phyloP scores from a whole-genome alignment of 2,113 vertebrate species.

The Theristicus caerulescens region DNA sequence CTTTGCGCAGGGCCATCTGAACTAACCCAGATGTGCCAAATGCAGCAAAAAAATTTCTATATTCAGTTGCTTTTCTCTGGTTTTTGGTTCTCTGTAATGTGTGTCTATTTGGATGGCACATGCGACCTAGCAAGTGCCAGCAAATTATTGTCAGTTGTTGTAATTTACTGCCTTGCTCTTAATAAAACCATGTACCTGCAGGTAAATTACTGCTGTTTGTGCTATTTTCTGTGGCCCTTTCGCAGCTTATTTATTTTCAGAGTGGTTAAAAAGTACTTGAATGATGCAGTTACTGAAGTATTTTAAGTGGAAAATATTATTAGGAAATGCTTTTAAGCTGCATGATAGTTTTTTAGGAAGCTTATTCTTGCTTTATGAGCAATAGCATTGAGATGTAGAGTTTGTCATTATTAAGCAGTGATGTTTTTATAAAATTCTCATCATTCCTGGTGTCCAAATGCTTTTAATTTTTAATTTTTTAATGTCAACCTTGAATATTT shows the following conservation, averaged over 20 bases:
- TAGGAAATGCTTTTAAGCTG: constrained; percentile 31
- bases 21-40: not conserved
- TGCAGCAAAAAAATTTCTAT: not conserved
- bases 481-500: not conserved
- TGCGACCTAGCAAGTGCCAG: accelerated
- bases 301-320: constrained; percentile 9
- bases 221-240: constrained; percentile 4
- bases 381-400: not conserved
- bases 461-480: not conserved
- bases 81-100: not conserved
- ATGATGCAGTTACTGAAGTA: not conserved
- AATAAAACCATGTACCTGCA: not conserved
- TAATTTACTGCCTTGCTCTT: not conserved
- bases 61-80: not conserved
- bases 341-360: not conserved
- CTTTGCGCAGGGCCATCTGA: not conserved
- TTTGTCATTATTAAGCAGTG: not conserved
- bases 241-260: not conserved
- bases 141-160: not conserved
- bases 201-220: not conserved
- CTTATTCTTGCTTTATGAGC: constrained; percentile 15
- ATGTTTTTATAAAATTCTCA: not conserved
- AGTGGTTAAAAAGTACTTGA: not conserved
- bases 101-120: not conserved
- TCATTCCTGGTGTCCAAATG: not conserved